Evolutionary conservation across 2,888 invertebrate species (phyloP), one percentile per base, ranked within the genome.

Genomic region (Andricus quercusramuli): DNA sequence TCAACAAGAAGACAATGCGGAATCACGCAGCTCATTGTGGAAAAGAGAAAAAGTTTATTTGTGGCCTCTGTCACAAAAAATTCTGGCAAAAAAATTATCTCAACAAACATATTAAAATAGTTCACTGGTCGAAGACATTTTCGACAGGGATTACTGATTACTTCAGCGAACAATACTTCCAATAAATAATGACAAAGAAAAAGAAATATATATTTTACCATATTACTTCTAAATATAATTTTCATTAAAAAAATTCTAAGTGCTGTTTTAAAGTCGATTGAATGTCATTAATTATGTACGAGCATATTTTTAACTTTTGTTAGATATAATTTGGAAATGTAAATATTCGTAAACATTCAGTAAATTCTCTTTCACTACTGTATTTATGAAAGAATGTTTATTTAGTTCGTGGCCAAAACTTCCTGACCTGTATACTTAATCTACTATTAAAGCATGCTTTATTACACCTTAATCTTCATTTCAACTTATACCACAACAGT

Each of bases 21-120:
- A 62, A 62, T 25, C 62, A 62, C 13, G 62, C 62, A 62, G 62
- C 62, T 15, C 62, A 62, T 15, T 62, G 62, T 62, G 62, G 62
- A 62, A 62, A 62, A 25, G 62, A 62, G 62, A 62, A 62, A 25
- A 62, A 62, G 25, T 62, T 62, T 62, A 62, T 62, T 25, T 62
- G 62, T 25, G 22, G 22, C 22, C 25, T 62, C 6, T 62, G 62
- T 3, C n/a, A 25, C 11, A 62, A 62, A 22, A 62, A 62, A 62
- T 62, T 62, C 62, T 62, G 62, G 62, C 62, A 62, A 62, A 25
- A 62, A 5, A 25, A 62, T 25, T 25, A 62, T 25, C 62, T 25
- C 5, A 25, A 25, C 22, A 25, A 62, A 25, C 62, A 62, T 6
- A 15, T 62, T 62, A 62, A 25, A 25, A 25, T 62, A 25, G 25